Evolutionary conservation across 2,888 invertebrate genomes (phyloP), one percentile per base, ranked within the genome.

Genomic region (Scaptomyza cyrtandrae): DNA sequence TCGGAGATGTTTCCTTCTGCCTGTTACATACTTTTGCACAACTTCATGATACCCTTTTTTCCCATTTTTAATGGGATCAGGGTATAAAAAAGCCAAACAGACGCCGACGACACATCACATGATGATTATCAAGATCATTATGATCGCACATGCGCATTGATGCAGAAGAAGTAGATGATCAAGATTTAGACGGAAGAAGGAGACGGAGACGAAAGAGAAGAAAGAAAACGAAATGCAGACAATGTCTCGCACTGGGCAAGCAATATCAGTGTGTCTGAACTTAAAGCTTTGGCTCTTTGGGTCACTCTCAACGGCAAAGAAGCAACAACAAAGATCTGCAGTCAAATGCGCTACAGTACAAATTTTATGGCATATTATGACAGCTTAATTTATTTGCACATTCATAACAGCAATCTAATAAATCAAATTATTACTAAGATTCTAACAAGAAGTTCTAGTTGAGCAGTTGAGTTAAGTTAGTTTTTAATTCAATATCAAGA

Each of bases 111-210:
- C 67, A 66, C 33, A 33, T 10, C 33, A 33, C 33, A 48, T 66
- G 52, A 72, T 66, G n/a, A 66, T 55, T 29, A 70, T 45, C 27
- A 45, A 48, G 39, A 58, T 63, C 16, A 65, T 58, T 63, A 82
- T 81, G 55, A 87, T 69, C 73, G 45, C 69, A 63, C 77, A 73
- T 66, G 78, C 65, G 75, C 82, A 85, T 66, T 81, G 75, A 81
- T 74, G 79, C 88, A 85, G 86, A 82, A 87, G 88, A 66, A 43
- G n/a, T n/a, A n/a, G 52, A 71, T 52, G 45, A 71, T 57, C 54
- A 39, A 50, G 71, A 52, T 44, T 24, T 24, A 56, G 59, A 44
- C 24, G 24, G 37, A 61, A 60, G 41, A 68, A 19, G 14, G 24
- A 41, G 19, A 9, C 7, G 10, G 16, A 54, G 49, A 52, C 7